A percentile compares a stretch with the other conserved stretches of the same genome.
Evolutionary conservation across 1,140 invertebrate species (phyloP).

Genomic region (Battus philenor): DNA sequence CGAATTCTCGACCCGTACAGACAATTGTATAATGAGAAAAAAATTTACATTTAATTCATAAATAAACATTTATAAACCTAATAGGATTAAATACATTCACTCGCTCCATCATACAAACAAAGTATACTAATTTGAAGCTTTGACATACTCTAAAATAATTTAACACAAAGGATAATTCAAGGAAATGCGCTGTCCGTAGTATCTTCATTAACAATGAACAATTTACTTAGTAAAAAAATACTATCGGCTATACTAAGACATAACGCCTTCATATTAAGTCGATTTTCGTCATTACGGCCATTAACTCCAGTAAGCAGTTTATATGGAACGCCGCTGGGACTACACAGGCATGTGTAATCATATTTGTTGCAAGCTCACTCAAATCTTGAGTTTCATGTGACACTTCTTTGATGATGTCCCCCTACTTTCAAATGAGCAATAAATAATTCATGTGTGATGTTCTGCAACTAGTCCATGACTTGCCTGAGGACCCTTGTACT

Average conservation of each 20-base stretch:
- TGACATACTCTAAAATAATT: slow-evolving; percentile 40
- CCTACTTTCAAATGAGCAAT: no score
- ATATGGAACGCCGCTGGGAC: neutral
- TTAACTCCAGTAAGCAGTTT: neutral
- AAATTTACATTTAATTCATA: slow-evolving; percentile 51
- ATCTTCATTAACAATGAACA: slow-evolving; percentile 7
- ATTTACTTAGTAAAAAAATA: slow-evolving; percentile 16
- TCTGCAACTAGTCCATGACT: no score
- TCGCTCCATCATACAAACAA: slow-evolving; percentile 54
- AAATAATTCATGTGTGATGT: no score
- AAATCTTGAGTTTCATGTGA: no score
- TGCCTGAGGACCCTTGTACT: no score
- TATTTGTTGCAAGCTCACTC: slow-evolving; percentile 6
- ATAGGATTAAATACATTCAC: slow-evolving; percentile 71
- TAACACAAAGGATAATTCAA: slow-evolving; percentile 24
- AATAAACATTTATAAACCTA: slow-evolving; percentile 61
- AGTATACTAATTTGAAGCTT: slow-evolving; percentile 33
- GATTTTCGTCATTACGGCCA: neutral
- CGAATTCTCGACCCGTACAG: slow-evolving; percentile 28
- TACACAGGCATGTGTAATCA: slow-evolving; percentile 13
- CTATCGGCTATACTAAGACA: slow-evolving; percentile 7
- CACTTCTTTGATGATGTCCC: no score
- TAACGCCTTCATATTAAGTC: neutral
- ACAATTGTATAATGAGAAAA: slow-evolving; percentile 39
- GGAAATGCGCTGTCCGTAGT: slow-evolving; percentile 8